Evolutionary conservation across 2,888 invertebrate genomes (phyloP).

Genomic region (Rosalia funebris): DNA sequence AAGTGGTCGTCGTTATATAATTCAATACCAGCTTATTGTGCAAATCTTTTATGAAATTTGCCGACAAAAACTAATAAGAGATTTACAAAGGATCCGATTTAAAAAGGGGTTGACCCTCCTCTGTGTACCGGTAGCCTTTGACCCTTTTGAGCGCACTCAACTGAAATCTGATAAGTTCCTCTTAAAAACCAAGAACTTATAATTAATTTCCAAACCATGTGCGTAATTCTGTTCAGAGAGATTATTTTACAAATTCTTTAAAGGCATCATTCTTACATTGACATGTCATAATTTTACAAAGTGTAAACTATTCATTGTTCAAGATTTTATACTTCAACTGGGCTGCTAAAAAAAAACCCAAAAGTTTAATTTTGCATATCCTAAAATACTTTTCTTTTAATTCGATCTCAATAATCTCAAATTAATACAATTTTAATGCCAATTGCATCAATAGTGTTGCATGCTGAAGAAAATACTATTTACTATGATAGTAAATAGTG

Average conservation of each 20-base stretch:
- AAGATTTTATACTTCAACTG: no score
- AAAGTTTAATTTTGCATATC: no score
- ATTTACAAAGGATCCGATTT: conserved; percentile 55
- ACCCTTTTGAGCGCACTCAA: conserved; percentile 47
- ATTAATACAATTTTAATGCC: no score
- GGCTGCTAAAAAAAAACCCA: no score
- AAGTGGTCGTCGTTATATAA: conserved; percentile 46
- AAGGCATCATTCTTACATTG: background rate
- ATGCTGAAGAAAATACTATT: no score
- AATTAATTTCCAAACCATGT: conserved; percentile 22
- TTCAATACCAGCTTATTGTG: conserved; percentile 52
- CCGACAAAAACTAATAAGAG: conserved; percentile 56
- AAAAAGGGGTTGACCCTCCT: conserved; percentile 53
- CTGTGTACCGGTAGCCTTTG: conserved; percentile 47
- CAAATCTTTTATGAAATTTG: conserved; percentile 53
- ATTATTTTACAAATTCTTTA: background rate
- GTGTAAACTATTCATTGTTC: no score
- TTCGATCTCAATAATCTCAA: no score
- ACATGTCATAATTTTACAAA: no score
- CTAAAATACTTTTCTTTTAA: no score
- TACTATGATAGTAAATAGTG: no score
- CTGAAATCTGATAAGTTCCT: conserved; percentile 50
- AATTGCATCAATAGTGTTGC: no score
- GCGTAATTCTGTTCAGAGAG: conserved; percentile 2
- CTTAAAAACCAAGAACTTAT: conserved; percentile 33